phyloP scores from a whole-genome alignment of 2,797 vertebrate species.

The Iguana delicatissima region DNA sequence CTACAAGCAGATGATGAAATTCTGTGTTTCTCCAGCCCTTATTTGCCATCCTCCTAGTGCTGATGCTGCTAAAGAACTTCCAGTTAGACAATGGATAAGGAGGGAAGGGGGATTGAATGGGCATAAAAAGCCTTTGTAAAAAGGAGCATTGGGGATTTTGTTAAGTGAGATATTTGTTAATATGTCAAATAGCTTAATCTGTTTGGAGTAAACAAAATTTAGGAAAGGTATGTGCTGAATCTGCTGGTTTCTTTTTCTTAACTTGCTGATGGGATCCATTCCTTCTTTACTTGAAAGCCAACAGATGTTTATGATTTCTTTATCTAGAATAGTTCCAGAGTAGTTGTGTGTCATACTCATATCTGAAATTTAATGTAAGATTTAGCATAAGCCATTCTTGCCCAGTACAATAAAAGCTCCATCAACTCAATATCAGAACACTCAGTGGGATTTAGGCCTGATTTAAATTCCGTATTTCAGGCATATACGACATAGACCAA shows the following conservation, averaged over 20 bases:
- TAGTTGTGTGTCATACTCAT: neutral
- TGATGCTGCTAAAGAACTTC: too few relatives aligned
- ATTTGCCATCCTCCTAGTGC: too few relatives aligned
- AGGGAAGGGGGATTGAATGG: too few relatives aligned
- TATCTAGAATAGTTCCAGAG: neutral
- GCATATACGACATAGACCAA: too few relatives aligned
- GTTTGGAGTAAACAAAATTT: slow-evolving; percentile 30
- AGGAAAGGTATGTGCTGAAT: slow-evolving; percentile 26
- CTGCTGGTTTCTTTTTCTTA: slow-evolving; percentile 46
- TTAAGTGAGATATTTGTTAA: slow-evolving; percentile 59
- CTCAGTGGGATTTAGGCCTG: neutral
- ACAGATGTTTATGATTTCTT: neutral
- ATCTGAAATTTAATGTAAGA: neutral
- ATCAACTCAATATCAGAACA: neutral
- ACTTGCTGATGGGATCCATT: neutral
- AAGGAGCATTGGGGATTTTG: too few relatives aligned
- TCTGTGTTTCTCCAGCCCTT: too few relatives aligned
- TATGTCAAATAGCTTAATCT: slow-evolving; percentile 39
- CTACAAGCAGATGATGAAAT: too few relatives aligned
- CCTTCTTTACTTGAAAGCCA: slow-evolving; percentile 34
- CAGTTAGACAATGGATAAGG: too few relatives aligned
- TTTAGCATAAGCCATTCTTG: neutral
- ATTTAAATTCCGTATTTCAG: neutral
- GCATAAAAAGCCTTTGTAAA: too few relatives aligned
- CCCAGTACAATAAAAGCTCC: neutral